A percentile compares a stretch with the other conserved stretches of the same genome.
phyloP scores from a whole-genome alignment of 2,113 vertebrate species.

The Spilogale gracilis region DNA sequence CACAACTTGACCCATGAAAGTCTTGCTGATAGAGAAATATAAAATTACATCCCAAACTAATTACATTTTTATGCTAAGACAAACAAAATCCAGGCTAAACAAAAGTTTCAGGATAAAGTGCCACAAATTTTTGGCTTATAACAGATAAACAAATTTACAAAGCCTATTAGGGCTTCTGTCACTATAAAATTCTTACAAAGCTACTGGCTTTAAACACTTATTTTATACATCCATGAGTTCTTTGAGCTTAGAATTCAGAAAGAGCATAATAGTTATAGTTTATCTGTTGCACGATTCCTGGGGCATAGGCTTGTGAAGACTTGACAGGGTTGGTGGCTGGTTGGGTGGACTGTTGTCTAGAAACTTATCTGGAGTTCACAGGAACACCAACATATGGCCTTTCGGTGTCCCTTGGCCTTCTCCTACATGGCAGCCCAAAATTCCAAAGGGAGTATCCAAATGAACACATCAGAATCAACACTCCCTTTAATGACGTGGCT shows the following conservation, averaged over 20 bases:
- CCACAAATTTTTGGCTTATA: neutral
- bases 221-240: neutral
- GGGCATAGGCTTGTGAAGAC: neutral
- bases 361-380: neutral
- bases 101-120: neutral
- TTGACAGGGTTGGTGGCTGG: neutral
- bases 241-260: neutral
- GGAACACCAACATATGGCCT: neutral
- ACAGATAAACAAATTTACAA: neutral
- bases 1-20: neutral
- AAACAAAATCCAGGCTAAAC: neutral
- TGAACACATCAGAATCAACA: neutral
- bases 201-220: neutral
- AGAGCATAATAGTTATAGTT: neutral
- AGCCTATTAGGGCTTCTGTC: neutral
- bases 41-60: conserved; percentile 9
- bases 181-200: neutral
- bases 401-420: neutral
- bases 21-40: neutral
- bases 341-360: neutral
- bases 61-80: neutral
- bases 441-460: neutral
- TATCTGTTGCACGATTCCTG: neutral
- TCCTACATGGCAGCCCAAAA: neutral
- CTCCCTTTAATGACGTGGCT: neutral